A percentile compares a stretch with the other conserved stretches of the same genome.
phyloP scores from a whole-genome alignment of 1,140 invertebrate species.

The Nasonia giraulti region DNA sequence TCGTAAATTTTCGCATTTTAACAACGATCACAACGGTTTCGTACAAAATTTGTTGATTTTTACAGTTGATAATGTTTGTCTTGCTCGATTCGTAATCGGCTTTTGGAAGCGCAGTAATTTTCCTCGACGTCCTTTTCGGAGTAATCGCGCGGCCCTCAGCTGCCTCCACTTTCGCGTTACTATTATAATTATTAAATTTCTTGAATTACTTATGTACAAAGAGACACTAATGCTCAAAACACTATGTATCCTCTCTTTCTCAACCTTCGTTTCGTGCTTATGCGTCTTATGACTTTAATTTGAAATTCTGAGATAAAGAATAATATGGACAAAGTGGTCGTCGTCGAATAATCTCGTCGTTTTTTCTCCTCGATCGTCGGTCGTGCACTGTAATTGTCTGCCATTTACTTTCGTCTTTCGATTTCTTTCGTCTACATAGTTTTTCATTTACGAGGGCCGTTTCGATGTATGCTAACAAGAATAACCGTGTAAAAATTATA shows the following conservation, averaged over 20 bases:
- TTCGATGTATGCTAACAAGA: constrained; percentile 17
- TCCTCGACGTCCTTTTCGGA: not conserved
- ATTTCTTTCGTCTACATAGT: constrained; percentile 8
- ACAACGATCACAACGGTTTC: not conserved
- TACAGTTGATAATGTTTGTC: constrained; percentile 8
- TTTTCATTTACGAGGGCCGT: not conserved
- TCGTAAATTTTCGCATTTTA: not conserved
- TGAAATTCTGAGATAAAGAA: constrained; percentile 38
- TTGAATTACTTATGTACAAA: constrained; percentile 54
- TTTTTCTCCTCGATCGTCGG: not conserved
- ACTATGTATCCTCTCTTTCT: constrained; percentile 18
- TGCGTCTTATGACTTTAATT: constrained; percentile 15
- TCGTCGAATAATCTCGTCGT: constrained; percentile 43
- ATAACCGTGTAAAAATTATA: constrained; percentile 34
- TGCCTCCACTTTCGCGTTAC: constrained; percentile 22
- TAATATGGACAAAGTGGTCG: constrained; percentile 37
- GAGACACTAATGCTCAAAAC: constrained; percentile 40
- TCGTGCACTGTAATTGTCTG: not conserved
- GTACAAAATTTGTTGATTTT: not conserved
- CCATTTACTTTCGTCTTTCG: not conserved
- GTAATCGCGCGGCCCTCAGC: constrained; percentile 9
- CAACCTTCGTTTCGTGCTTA: constrained; percentile 1
- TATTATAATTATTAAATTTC: constrained; percentile 40
- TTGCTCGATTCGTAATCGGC: not conserved
- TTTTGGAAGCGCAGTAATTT: not conserved